phyloP scores from a whole-genome alignment of 2,797 vertebrate species.

The Rhinoraja longicauda region DNA sequence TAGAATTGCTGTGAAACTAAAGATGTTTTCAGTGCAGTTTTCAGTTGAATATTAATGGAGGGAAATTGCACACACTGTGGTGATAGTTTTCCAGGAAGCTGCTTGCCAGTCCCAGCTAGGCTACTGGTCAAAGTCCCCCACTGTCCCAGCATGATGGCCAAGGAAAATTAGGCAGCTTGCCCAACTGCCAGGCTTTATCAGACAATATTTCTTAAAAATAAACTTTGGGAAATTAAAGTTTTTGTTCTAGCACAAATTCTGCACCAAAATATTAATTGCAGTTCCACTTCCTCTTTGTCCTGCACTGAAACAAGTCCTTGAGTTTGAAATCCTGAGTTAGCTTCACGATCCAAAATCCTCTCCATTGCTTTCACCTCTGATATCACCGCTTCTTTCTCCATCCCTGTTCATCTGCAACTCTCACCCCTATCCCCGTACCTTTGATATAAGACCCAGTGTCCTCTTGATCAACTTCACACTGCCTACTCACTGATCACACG shows the following conservation, averaged over 20 bases:
- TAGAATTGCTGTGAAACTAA: background rate
- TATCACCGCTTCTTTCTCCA: background rate
- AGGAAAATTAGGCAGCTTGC: background rate
- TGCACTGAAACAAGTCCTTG: background rate
- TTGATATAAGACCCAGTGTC: background rate
- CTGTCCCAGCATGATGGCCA: background rate
- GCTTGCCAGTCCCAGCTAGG: background rate
- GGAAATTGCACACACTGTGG: background rate
- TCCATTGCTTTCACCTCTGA: background rate
- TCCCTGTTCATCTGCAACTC: background rate
- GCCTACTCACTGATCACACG: background rate
- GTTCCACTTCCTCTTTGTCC: background rate
- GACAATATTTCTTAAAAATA: background rate
- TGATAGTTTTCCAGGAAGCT: background rate
- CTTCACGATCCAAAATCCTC: no score
- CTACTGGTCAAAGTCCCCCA: background rate
- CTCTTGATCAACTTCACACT: background rate
- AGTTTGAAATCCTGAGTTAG: background rate
- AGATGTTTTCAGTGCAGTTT: background rate
- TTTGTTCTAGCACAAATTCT: background rate
- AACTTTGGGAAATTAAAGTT: background rate
- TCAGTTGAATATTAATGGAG: background rate
- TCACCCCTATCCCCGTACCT: background rate
- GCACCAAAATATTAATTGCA: background rate
- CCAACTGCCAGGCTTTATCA: background rate